Evolutionary conservation across 2,888 invertebrate genomes (phyloP).

Genomic region (Stenchaetothrips biformis): DNA sequence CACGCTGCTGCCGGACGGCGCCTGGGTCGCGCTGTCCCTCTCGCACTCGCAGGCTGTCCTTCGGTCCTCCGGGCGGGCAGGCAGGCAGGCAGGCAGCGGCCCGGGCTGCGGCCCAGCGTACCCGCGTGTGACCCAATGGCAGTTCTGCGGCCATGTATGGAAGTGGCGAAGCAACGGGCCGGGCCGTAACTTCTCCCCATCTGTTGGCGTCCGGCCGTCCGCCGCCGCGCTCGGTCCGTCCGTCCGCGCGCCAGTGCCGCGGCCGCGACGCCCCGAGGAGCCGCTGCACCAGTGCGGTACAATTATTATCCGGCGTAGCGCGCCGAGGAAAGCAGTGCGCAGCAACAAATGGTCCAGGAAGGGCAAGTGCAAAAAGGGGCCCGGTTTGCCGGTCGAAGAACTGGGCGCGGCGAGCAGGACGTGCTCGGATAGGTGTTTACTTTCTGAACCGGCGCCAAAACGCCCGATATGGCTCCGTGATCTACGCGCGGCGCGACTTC

Average conservation of each 20-base stretch:
- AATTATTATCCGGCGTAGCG: too few relatives aligned
- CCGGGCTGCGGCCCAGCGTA: background rate
- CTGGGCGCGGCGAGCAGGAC: background rate
- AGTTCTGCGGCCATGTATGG: slow-evolving; percentile 22
- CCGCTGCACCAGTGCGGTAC: background rate
- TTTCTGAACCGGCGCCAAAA: too few relatives aligned
- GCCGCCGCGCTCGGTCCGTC: background rate
- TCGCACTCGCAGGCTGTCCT: too few relatives aligned
- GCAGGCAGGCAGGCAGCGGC: background rate
- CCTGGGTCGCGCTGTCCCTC: too few relatives aligned
- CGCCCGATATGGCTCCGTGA: background rate
- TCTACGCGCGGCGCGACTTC: background rate
- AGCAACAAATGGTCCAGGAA: too few relatives aligned
- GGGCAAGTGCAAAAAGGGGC: too few relatives aligned
- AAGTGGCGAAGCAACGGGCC: background rate
- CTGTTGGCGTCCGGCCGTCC: background rate
- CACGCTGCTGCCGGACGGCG: too few relatives aligned
- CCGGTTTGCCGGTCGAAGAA: background rate
- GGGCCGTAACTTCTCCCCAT: background rate
- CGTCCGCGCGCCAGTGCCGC: too few relatives aligned
- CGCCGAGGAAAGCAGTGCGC: too few relatives aligned
- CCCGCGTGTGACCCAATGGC: background rate
- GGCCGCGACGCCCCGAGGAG: background rate
- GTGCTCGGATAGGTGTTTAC: background rate
- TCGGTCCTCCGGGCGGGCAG: too few relatives aligned